These are phyloP conservation scores for Dromiciops gliroides DNA, from an alignment of 2,113 vertebrate genomes.

Conservation along the genomic window DNA sequence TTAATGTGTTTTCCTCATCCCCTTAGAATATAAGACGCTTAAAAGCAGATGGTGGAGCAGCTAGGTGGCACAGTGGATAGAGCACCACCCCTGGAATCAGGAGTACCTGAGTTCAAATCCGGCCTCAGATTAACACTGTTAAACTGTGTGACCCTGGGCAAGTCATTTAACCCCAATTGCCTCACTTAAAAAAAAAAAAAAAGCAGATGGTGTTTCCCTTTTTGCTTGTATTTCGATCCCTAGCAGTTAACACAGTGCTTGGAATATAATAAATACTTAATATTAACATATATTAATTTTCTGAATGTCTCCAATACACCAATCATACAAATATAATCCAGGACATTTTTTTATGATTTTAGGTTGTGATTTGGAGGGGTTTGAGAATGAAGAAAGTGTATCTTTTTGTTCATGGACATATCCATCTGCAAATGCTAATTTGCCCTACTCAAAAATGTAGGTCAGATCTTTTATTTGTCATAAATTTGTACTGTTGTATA, in stretches of 20 bases:
- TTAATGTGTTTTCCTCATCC: background rate
- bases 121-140: no score
- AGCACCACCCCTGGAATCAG: no score
- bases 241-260: background rate
- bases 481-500: slow-evolving; percentile 5
- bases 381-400: background rate
- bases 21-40: background rate
- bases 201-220: background rate
- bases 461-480: background rate
- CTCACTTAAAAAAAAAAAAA: no score
- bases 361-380: background rate
- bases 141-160: no score
- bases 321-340: background rate
- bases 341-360: background rate
- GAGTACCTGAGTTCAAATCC: no score
- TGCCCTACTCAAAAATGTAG: slow-evolving; percentile 12
- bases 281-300: background rate
- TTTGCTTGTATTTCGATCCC: background rate
- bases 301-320: background rate
- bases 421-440: slow-evolving; percentile 25
- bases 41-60: background rate
- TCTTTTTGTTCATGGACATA: background rate
- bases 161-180: no score
- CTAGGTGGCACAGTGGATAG: no score
- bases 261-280: background rate